phyloP scores from a whole-genome alignment of 35 echinoderm and acorn worm species.

The Eucidaris tribuloides region DNA sequence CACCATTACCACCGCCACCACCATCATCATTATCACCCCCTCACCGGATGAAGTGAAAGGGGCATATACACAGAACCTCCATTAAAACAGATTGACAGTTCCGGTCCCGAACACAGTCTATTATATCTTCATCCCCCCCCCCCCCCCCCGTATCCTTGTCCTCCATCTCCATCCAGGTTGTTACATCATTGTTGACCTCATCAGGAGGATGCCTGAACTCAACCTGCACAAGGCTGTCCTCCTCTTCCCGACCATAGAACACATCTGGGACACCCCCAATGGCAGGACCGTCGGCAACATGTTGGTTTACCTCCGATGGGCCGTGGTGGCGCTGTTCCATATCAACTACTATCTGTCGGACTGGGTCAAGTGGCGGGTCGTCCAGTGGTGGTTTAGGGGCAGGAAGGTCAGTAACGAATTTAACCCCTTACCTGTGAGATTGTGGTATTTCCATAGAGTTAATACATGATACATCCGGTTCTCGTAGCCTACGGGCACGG shows the following conservation, averaged over 20 bases:
- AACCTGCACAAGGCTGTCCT: slow-evolving; percentile 54
- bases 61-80: no score
- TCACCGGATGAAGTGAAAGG: no score
- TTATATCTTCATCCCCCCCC: no score
- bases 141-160: no score
- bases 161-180: slow-evolving; percentile 54
- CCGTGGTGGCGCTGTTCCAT: slow-evolving; percentile 1
- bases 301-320: slow-evolving; percentile 54
- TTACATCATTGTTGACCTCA: slow-evolving; percentile 66
- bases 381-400: slow-evolving; percentile 51
- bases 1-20: no score
- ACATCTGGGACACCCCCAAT: slow-evolving; percentile 60
- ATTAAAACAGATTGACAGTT: no score
- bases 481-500: no score
- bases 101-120: no score
- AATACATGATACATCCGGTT: no score
- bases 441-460: no score
- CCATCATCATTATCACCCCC: no score
- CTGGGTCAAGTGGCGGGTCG: slow-evolving; percentile 48
- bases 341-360: slow-evolving; percentile 54
- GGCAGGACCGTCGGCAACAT: slow-evolving; percentile 29
- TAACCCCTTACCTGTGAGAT: no score
- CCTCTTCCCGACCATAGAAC: slow-evolving; percentile 70
- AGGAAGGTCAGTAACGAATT: slow-evolving; percentile 57
- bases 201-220: slow-evolving; percentile 40